Evolutionary conservation across 1,140 invertebrate species (phyloP), one percentile per base, ranked within the genome.

Genomic region (Steinernema feltiae): DNA sequence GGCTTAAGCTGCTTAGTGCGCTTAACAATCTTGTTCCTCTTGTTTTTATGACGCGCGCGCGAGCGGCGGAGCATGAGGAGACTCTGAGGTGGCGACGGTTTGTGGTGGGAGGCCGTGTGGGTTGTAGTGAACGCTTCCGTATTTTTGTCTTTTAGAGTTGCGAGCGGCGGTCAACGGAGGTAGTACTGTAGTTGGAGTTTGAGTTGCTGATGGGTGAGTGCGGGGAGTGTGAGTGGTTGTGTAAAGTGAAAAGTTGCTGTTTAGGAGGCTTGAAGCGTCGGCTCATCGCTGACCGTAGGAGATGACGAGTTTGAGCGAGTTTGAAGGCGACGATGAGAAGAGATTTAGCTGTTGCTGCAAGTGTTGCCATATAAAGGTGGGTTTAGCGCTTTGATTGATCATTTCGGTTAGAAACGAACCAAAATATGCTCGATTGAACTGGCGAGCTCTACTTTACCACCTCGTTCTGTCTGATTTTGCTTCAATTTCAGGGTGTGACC

Each of bases 401-500:
- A n/a, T n/a, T n/a, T n/a, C n/a, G n/a, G n/a, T n/a, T n/a, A n/a
- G n/a, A n/a, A n/a, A n/a, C n/a, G n/a, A n/a, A n/a, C n/a, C n/a
- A n/a, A n/a, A n/a, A n/a, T n/a, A n/a, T n/a, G n/a, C n/a, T n/a
- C n/a, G n/a, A n/a, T n/a, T n/a, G n/a, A n/a, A n/a, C n/a, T n/a
- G n/a, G n/a, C n/a, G n/a, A n/a, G n/a, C n/a, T n/a, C n/a, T n/a
- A n/a, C n/a, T n/a, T n/a, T n/a, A n/a, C n/a, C n/a, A n/a, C n/a
- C n/a, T n/a, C n/a, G n/a, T n/a, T n/a, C n/a, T n/a, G n/a, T n/a
- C n/a, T n/a, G n/a, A 63, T 27, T 27, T 27, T 3, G 53, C 24
- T 63, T 63, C 24, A 27, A 31, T 77, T 73, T 24, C 21, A 77
- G 76, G 48, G 48, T 32, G 70, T 72, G 30, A 70, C 72, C 53